A percentile compares a stretch with the other conserved stretches of the same genome.
Evolutionary conservation across 2,797 vertebrate genomes (phyloP).

Genomic region (Hydrophis major): DNA sequence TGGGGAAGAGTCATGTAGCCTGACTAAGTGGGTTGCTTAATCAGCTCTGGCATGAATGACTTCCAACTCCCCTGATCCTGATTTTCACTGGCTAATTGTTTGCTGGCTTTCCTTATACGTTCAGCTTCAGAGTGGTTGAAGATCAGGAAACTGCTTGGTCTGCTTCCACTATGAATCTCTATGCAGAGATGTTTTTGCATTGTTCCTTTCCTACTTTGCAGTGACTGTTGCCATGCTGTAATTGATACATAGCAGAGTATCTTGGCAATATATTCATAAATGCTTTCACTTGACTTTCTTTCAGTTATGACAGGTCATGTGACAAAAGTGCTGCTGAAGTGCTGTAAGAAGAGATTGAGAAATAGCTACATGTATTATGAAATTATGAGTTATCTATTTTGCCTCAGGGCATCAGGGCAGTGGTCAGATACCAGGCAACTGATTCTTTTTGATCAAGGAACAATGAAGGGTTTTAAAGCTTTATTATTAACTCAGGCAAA

Average conservation of each 20-base stretch:
- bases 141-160: neutral
- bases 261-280: neutral
- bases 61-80: neutral
- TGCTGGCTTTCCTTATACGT: neutral
- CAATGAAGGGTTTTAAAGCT: neutral
- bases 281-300: neutral
- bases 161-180: neutral
- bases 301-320: neutral
- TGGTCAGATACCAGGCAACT: neutral
- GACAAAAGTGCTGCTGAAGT: neutral
- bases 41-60: neutral
- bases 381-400: neutral
- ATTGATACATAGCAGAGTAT: neutral
- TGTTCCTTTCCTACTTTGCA: neutral
- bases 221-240: neutral
- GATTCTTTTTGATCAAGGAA: neutral
- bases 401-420: neutral
- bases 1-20: neutral
- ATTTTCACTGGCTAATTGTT: neutral
- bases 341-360: neutral
- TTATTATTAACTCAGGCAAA: neutral
- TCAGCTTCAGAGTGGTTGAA: neutral
- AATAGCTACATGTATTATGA: neutral
- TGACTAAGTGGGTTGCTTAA: neutral
- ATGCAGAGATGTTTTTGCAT: neutral